These are phyloP conservation scores for Amphipoea oculea DNA, from an alignment of 2,888 invertebrate genomes.

Conservation along the genomic window DNA sequence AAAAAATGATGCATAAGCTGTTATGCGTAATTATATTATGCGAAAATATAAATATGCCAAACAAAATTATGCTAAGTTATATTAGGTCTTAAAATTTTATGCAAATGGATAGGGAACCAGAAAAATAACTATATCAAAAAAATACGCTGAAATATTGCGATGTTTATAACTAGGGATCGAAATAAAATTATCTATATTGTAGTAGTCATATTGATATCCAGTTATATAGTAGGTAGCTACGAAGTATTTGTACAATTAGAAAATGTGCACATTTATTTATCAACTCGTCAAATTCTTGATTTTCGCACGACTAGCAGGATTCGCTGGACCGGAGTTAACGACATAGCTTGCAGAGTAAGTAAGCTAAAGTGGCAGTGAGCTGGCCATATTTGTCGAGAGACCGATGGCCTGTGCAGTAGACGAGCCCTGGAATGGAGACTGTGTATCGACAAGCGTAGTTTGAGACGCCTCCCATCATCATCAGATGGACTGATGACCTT, in stretches of 20 bases:
- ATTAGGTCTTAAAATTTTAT: no score
- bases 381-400: neutral
- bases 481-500: neutral
- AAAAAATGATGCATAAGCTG: no score
- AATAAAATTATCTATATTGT: neutral
- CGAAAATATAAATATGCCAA: no score
- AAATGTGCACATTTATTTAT: neutral
- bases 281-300: neutral
- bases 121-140: slow-evolving; percentile 26
- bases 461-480: neutral
- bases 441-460: neutral
- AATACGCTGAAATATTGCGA: slow-evolving; percentile 34
- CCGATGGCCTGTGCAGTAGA: no score
- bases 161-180: slow-evolving; percentile 20
- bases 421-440: neutral
- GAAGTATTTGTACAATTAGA: neutral
- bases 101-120: no score
- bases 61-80: no score
- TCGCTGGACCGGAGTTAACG: neutral
- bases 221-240: neutral
- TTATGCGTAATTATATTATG: no score
- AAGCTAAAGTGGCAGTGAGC: neutral
- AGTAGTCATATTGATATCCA: neutral
- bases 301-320: neutral
- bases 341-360: neutral